Conservation (phyloP, 2,888 invertebrate species). For the Pediacus dermestoides region DNA sequence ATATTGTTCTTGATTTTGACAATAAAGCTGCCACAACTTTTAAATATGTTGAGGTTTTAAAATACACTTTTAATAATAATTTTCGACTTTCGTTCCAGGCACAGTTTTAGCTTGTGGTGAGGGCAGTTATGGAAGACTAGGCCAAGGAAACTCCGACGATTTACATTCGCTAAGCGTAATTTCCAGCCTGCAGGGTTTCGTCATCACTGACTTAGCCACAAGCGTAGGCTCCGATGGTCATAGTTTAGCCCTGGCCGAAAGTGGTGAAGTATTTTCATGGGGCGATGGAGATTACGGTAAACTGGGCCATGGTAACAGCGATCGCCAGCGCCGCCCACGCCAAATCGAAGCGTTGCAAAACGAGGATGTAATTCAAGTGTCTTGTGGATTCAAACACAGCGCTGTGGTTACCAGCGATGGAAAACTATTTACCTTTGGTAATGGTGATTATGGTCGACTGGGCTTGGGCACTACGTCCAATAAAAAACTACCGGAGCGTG, state of each 20-base stretch:
- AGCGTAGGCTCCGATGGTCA: slow-evolving; percentile 65
- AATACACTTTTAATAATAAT: too few relatives aligned
- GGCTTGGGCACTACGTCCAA: slow-evolving; percentile 58
- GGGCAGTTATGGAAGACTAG: slow-evolving; percentile 62
- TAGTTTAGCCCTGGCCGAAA: slow-evolving; percentile 61
- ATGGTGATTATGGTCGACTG: slow-evolving; percentile 62
- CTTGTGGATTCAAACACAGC: slow-evolving; percentile 64
- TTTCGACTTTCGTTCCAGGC: too few relatives aligned
- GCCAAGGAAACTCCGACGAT: slow-evolving; percentile 61
- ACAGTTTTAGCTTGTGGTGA: slow-evolving; percentile 63
- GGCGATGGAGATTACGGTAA: slow-evolving; percentile 66
- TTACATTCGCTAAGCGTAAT: slow-evolving; percentile 57
- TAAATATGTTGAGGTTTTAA: too few relatives aligned
- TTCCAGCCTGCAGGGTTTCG: slow-evolving; percentile 61
- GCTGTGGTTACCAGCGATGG: slow-evolving; percentile 63
- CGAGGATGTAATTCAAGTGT: slow-evolving; percentile 58
- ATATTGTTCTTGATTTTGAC: too few relatives aligned
- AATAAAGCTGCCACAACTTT: too few relatives aligned
- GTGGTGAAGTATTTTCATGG: slow-evolving; percentile 65
- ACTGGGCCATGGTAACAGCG: slow-evolving; percentile 63
- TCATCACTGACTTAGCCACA: slow-evolving; percentile 59
- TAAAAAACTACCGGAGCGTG: slow-evolving; percentile 60
- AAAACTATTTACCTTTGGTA: slow-evolving; percentile 62
- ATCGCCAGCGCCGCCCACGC: slow-evolving; percentile 59
- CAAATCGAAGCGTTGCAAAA: slow-evolving; percentile 61